Conservation (phyloP, 1,140 invertebrate genomes). For the Drosophila subobscura region DNA sequence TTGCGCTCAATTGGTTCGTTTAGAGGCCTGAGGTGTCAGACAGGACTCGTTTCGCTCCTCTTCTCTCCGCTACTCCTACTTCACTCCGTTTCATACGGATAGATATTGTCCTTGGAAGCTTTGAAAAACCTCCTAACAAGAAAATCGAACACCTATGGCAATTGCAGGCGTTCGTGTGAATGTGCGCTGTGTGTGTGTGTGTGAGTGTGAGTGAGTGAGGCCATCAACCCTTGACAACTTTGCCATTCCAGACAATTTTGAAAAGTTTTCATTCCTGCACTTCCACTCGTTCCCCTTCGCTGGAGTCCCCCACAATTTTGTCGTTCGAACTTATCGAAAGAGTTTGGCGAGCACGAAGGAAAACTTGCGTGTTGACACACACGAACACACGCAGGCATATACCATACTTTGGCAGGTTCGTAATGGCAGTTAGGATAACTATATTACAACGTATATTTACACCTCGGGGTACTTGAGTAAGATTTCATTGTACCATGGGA, state of each 20-base stretch:
- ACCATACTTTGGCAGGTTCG: background rate
- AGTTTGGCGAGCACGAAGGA: constrained; percentile 65
- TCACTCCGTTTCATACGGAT: constrained; percentile 45
- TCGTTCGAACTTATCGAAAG: constrained; percentile 75
- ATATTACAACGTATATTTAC: constrained; percentile 45
- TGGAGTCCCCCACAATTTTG: constrained; percentile 58
- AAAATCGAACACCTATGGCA: constrained; percentile 49
- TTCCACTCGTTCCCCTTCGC: constrained; percentile 12
- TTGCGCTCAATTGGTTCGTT: constrained; percentile 74
- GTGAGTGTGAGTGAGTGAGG: constrained; percentile 22
- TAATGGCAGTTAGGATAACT: constrained; percentile 65
- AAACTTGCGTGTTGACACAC: constrained; percentile 62
- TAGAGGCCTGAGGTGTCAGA: constrained; percentile 59
- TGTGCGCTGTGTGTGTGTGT: background rate
- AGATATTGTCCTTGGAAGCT: constrained; percentile 71
- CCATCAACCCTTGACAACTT: constrained; percentile 65
- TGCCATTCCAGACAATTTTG: constrained; percentile 67
- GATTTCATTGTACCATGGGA: background rate
- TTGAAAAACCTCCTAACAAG: constrained; percentile 54
- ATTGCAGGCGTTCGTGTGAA: constrained; percentile 16
- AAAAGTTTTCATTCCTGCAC: constrained; percentile 54
- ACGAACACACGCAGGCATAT: constrained; percentile 16
- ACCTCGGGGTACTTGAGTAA: constrained; percentile 1
- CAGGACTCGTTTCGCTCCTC: constrained; percentile 12
- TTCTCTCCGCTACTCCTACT: constrained; percentile 4